phyloP scores from a whole-genome alignment of 2,888 invertebrate genomes.

The Callyntrura sp. region DNA sequence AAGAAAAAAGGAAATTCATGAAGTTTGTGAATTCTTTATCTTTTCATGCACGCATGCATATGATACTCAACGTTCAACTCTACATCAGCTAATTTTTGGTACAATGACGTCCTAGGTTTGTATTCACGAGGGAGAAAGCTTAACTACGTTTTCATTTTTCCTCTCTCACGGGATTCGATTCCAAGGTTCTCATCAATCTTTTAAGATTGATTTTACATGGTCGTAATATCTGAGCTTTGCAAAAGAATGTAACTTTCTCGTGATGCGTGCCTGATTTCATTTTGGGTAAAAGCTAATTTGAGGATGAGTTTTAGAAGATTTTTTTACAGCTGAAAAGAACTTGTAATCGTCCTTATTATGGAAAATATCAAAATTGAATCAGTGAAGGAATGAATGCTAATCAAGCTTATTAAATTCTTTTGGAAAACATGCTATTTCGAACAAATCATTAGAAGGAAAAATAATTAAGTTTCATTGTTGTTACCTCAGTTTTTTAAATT shows the following conservation, averaged over 20 bases:
- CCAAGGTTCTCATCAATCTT: background rate
- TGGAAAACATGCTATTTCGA: slow-evolving; percentile 3
- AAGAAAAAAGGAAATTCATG: slow-evolving; percentile 22
- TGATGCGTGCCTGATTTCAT: background rate
- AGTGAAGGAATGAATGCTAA: background rate
- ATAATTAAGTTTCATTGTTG: background rate
- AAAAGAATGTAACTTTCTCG: background rate
- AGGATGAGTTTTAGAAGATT: background rate
- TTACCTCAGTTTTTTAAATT: background rate
- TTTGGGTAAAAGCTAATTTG: background rate
- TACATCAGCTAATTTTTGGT: background rate
- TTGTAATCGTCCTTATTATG: too few species aligned
- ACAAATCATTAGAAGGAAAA: background rate
- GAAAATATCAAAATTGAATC: slow-evolving; percentile 8
- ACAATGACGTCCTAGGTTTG: background rate
- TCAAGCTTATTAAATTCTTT: slow-evolving; percentile 19
- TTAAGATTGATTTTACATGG: too few species aligned
- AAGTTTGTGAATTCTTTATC: background rate
- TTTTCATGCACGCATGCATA: background rate
- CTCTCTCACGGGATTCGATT: background rate
- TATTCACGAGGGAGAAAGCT: background rate
- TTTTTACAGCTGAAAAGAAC: background rate
- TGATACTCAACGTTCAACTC: background rate
- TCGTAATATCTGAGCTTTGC: too few species aligned
- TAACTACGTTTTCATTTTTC: background rate